Evolutionary conservation across 1,140 invertebrate species (phyloP), one percentile per base, ranked within the genome.

Genomic region (Kradibia gibbosae): DNA sequence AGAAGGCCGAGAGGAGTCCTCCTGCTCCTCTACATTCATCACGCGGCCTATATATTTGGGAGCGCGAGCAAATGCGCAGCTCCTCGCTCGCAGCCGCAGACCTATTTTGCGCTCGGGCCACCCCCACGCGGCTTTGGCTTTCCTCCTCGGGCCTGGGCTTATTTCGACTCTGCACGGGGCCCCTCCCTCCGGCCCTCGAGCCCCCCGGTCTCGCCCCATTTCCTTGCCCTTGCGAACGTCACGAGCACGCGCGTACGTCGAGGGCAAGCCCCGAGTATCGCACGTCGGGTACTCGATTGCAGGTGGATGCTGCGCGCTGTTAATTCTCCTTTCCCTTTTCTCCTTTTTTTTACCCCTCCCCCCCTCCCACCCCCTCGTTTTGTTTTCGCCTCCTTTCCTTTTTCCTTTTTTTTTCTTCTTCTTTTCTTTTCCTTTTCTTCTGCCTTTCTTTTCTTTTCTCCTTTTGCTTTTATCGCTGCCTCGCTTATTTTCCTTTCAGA

Each of bases 11-110:
- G 42, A 45, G 34, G 50, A 31, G 22, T 45, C 15, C 36, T 20
- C 48, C 42, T 76, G 76, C 78, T 85, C 82, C 65, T 84, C 72
- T 82, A 82, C 70, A 65, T 75, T 36, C 31, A 78, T 78, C 62
- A 45, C 17, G 50, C 78, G 70, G 25, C 78, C 36, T 79, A 72
- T 79, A 60, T 79, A 72, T 79, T 70, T 79, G 15, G 25, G 17
- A 67, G n/a, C 36, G 22, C 17, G 60, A 50, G 50, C 65, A 48
- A 70, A 72, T 57, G 48, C 48, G 28, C 48, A 39, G 48, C 3
- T 3, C 57, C 3, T 3, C 57, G 57, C 7, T n/a, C 11, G 4
- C 57, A 28, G 20, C 57, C 17, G 42, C 45, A 17, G 25, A n/a
- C 62, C 76, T 70, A 78, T 78, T 79, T 79, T 45, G 60, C 67